Base-by-base conservation (phyloP, 2,113 vertebrate species). In the Cygnus atratus region DNA sequence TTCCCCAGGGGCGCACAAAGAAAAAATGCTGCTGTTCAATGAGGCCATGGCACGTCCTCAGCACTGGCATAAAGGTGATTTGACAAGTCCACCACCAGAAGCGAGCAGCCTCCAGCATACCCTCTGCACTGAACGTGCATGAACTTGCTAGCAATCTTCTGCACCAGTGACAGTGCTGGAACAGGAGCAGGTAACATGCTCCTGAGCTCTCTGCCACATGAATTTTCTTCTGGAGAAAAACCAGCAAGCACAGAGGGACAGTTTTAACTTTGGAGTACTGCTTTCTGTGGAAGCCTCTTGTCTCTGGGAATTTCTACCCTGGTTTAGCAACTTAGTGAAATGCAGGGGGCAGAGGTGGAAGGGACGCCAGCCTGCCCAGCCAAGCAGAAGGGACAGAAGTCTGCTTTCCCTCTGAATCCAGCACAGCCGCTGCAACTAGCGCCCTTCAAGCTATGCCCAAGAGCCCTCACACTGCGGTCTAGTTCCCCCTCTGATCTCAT, bases 71-170 rank as follows among this genome's bases (percentile, higher is more conserved):
- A 44, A 66, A 33, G 73, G 17, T 1, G 1, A 25, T 21, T 55
- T 0, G 3, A 87, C 21, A 70, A 41, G 55, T n/a, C 68, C 11
- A 10, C 24, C 0, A 50, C 21, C 48, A 50, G 21, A 50, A 50
- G 1, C 12, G 20, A 57, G 48, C 73, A 21, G 10, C 57, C 73
- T 59, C 37, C 12, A 7, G 26, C 50, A 33, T 10, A 20, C 68
- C n/a, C 13, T 52, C 33, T 4, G 1, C 16, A 12, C 54, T 18
- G n/a, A 39, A 31, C 0, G 0, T 6, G 29, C 20, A 20, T 10
- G 33, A 24, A 15, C 24, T 63, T 13, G 44, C 28, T 31, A 55
- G 54, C 54, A 55, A 55, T 17, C 28, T 55, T 29, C 54, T 55
- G 54, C 29, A 31, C 54, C 29, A 26, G 54, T 57, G 63, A 33